A percentile compares a stretch with the other conserved stretches of the same genome.
Conservation (phyloP, 2,113 vertebrate genomes). For the Leucopternis melanops region DNA sequence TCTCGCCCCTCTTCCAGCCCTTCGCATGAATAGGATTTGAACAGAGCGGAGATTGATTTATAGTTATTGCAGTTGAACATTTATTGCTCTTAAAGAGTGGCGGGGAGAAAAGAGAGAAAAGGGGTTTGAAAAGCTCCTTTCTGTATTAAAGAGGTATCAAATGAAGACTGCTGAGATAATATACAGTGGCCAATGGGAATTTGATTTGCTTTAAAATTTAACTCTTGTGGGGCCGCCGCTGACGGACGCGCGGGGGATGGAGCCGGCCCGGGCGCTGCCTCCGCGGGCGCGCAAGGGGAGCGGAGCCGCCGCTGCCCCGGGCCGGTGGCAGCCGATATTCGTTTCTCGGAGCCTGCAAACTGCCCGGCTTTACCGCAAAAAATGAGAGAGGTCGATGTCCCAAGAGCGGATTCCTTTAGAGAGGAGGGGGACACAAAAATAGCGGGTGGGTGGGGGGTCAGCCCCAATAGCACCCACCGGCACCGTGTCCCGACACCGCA, state of each 20-base stretch:
- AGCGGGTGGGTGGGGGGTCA: neutral
- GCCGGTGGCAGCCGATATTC: neutral
- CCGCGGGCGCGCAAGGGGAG: neutral
- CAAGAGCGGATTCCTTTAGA: constrained; percentile 74
- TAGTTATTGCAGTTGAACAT: constrained; percentile 82
- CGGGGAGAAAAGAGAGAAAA: constrained; percentile 45
- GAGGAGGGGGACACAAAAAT: fast-evolving
- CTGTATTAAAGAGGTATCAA: constrained; percentile 83
- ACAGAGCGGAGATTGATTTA: constrained; percentile 85
- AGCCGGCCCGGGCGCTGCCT: neutral
- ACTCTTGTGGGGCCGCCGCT: constrained; percentile 43
- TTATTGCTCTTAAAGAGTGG: constrained; percentile 78
- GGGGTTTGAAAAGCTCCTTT: constrained; percentile 66
- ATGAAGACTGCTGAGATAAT: constrained; percentile 83
- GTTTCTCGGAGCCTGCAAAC: neutral
- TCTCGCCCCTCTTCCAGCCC: constrained; percentile 55
- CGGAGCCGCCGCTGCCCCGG: neutral
- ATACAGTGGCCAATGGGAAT: constrained; percentile 75
- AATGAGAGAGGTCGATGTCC: constrained; percentile 74
- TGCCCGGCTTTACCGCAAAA: fast-evolving
- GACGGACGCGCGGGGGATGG: neutral
- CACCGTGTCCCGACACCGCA: too few relatives aligned
- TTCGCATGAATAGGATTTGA: constrained; percentile 75
- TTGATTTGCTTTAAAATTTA: constrained; percentile 81
- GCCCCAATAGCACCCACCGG: neutral